These are phyloP conservation scores for Cotesia glomerata DNA, from an alignment of 1,140 invertebrate genomes.

Conservation along the genomic window DNA sequence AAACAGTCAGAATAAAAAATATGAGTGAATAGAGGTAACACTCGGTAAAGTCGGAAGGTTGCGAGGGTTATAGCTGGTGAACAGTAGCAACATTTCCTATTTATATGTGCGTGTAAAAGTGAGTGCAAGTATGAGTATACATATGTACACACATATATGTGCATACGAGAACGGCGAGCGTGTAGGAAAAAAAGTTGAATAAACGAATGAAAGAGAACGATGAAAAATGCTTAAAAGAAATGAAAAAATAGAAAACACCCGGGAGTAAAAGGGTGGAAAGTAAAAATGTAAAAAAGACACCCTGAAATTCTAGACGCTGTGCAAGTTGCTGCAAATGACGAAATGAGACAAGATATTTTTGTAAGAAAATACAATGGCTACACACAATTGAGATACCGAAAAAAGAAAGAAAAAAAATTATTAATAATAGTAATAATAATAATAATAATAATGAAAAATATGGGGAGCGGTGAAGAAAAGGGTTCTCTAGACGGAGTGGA, in stretches of 20 bases:
- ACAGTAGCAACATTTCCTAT: neutral
- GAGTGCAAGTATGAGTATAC: too few species aligned
- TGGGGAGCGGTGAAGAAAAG: slow-evolving; percentile 6
- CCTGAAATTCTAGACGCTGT: slow-evolving; percentile 2
- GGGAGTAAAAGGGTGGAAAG: slow-evolving; percentile 6
- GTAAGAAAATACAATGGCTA: slow-evolving; percentile 23
- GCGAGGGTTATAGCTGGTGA: neutral
- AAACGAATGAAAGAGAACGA: neutral
- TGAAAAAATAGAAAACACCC: slow-evolving; percentile 5
- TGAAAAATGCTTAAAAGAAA: neutral
- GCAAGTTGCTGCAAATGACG: neutral
- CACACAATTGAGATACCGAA: slow-evolving; percentile 20
- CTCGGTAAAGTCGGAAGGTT: neutral
- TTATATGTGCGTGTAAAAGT: too few species aligned
- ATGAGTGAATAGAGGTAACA: neutral
- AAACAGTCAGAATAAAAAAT: neutral
- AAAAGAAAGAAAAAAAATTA: neutral
- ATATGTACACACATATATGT: too few species aligned
- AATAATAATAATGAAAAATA: neutral
- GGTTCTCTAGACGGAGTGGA: slow-evolving; percentile 4
- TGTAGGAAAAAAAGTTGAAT: neutral
- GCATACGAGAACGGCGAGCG: too few species aligned
- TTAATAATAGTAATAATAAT: neutral
- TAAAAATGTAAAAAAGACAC: slow-evolving; percentile 13
- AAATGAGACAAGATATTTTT: slow-evolving; percentile 19